Evolutionary conservation across 2,888 invertebrate species (phyloP).

Genomic region (Aleiodes alternator): DNA sequence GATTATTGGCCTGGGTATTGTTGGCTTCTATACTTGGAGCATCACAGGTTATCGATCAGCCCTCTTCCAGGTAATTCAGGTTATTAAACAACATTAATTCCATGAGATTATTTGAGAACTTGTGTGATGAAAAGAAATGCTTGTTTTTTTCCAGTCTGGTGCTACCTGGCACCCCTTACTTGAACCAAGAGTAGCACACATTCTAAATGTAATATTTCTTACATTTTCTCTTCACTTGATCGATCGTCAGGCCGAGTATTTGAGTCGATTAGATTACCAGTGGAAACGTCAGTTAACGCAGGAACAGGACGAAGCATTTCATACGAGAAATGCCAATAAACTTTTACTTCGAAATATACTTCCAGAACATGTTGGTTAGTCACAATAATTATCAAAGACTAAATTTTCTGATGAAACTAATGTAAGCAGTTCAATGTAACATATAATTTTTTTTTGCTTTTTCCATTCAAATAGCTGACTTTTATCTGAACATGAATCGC

Average conservation of each 20-base stretch:
- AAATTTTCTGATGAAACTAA: background rate
- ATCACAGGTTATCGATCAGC: conserved; percentile 80
- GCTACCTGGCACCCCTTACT: conserved; percentile 84
- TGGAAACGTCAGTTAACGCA: conserved; percentile 87
- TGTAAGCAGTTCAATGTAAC: too few relatives aligned
- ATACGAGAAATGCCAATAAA: conserved; percentile 91
- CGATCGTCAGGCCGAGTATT: conserved; percentile 93
- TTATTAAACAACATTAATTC: background rate
- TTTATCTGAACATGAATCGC: conserved; percentile 84
- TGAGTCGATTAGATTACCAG: conserved; percentile 89
- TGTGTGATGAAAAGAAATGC: background rate
- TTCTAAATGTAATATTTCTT: conserved; percentile 84
- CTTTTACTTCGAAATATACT: conserved; percentile 94
- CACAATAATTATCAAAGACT: conserved; percentile 32
- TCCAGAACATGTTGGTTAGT: conserved; percentile 91
- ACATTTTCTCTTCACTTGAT: conserved; percentile 88
- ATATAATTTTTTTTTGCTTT: too few relatives aligned
- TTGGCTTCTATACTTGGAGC: conserved; percentile 81
- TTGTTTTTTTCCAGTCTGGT: conserved; percentile 77
- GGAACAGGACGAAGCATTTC: conserved; percentile 90
- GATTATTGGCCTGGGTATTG: conserved; percentile 81
- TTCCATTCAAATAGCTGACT: conserved; percentile 79
- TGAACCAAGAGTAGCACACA: conserved; percentile 83
- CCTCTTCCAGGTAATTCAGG: conserved; percentile 76
- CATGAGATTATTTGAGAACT: background rate